Conservation (phyloP, 2,888 invertebrate species). For the Mechanitis mazaeus region DNA sequence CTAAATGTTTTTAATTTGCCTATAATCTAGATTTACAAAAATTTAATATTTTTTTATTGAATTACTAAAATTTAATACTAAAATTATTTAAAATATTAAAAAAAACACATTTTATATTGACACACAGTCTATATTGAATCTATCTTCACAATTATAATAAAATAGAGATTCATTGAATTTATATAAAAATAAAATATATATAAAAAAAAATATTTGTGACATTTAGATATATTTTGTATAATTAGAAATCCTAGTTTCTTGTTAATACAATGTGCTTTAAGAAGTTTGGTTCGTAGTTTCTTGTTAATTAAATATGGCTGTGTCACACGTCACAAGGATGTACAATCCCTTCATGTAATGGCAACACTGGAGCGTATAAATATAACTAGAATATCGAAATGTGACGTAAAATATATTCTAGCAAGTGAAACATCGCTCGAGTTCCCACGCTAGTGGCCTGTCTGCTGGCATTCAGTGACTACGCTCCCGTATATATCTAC, state of each 20-base stretch:
- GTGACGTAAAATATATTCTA: conserved; percentile 60
- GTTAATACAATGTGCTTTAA: conserved; percentile 2
- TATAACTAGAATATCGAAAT: conserved; percentile 55
- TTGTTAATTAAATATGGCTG: conserved; percentile 5
- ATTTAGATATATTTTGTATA: not conserved
- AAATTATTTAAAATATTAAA: no score
- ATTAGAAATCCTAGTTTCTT: conserved; percentile 4
- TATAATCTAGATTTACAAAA: no score
- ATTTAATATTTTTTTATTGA: no score
- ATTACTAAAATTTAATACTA: no score
- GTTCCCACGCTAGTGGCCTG: conserved; percentile 59
- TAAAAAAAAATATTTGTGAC: no score
- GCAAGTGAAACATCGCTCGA: conserved; percentile 45
- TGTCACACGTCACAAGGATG: conserved; percentile 53
- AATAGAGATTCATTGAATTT: no score
- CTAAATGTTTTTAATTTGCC: no score
- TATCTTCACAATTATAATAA: no score
- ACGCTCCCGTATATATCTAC: conserved; percentile 23
- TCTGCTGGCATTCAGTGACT: conserved; percentile 28
- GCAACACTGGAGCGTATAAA: conserved; percentile 41
- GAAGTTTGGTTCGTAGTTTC: not conserved
- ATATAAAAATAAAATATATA: no score
- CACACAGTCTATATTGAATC: no score
- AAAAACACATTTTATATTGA: no score
- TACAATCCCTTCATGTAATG: conserved; percentile 63